Conservation (phyloP, 64 coral and sea anemone genomes). For the Catalaphyllia jardinei region DNA sequence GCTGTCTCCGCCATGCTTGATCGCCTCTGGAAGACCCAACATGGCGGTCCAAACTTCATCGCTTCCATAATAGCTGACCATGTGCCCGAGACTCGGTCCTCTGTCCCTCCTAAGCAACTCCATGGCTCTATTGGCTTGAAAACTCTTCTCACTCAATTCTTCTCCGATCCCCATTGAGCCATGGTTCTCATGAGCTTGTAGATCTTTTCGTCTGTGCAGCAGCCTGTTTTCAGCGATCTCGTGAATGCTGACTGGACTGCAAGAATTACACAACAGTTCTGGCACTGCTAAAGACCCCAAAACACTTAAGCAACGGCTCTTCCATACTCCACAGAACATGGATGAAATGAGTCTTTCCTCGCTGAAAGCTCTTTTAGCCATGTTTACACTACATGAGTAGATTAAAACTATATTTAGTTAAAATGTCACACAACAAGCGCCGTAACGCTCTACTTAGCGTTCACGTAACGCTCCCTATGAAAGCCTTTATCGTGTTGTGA, state of each 20-base stretch:
- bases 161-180: slow-evolving; percentile 57
- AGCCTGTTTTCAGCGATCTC: slow-evolving; percentile 25
- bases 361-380: neutral
- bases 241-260: neutral
- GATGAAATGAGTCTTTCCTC: slow-evolving; percentile 15
- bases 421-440: neutral
- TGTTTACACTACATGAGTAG: neutral
- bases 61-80: slow-evolving; percentile 26
- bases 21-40: slow-evolving; percentile 12
- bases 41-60: slow-evolving; percentile 41
- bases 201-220: slow-evolving; percentile 20
- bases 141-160: slow-evolving; percentile 13
- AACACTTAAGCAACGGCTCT: slow-evolving; percentile 38
- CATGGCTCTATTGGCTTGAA: slow-evolving; percentile 38
- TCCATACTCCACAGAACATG: slow-evolving; percentile 45
- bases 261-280: neutral
- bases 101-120: slow-evolving; percentile 42
- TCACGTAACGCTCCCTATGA: neutral
- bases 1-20: slow-evolving; percentile 43
- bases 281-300: slow-evolving; percentile 14
- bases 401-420: neutral
- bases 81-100: slow-evolving; percentile 50
- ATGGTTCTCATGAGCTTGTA: slow-evolving; percentile 54
- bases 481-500: no score
- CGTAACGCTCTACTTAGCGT: neutral